Evolutionary conservation across 92 coral and sea anemone species (phyloP).

Genomic region (Palythoa grandiflora): DNA sequence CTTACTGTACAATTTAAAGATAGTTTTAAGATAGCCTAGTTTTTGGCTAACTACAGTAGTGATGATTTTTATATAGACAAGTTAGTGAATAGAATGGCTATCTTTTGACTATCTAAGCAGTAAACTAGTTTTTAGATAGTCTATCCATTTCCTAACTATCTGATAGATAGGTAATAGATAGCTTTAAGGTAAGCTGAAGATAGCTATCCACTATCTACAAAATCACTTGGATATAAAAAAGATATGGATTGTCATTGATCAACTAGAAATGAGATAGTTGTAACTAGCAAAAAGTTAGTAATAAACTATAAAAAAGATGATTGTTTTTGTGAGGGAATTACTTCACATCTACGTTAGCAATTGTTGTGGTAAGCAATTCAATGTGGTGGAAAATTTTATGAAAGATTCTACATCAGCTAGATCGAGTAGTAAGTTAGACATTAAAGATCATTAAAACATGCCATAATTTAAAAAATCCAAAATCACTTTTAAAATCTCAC

Average conservation of each 20-base stretch:
- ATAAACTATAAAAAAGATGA: neutral
- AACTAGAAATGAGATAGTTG: conserved; percentile 28
- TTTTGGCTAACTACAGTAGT: neutral
- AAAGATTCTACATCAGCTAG: too few species aligned
- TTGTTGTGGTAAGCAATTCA: too few species aligned
- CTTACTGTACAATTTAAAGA: neutral
- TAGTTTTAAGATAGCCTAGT: too few species aligned
- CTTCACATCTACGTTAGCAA: too few species aligned
- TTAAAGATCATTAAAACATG: too few species aligned
- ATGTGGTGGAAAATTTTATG: too few species aligned
- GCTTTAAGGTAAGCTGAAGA: conserved; percentile 3
- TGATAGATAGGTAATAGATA: conserved; percentile 35
- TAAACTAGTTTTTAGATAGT: conserved; percentile 32
- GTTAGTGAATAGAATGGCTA: conserved; percentile 29
- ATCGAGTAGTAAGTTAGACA: too few species aligned
- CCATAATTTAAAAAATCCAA: too few species aligned
- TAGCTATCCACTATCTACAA: conserved; percentile 44
- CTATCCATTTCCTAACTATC: conserved; percentile 31
- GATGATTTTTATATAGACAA: neutral
- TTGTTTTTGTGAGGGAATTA: neutral
- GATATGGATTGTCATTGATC: conserved; percentile 10
- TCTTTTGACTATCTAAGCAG: conserved; percentile 37
- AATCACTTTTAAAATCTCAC: too few species aligned
- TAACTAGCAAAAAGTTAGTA: conserved; percentile 32
- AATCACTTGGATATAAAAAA: conserved; percentile 31